Evolutionary conservation across 2,888 invertebrate genomes (phyloP).

Genomic region (Polyommatus iphigenia): DNA sequence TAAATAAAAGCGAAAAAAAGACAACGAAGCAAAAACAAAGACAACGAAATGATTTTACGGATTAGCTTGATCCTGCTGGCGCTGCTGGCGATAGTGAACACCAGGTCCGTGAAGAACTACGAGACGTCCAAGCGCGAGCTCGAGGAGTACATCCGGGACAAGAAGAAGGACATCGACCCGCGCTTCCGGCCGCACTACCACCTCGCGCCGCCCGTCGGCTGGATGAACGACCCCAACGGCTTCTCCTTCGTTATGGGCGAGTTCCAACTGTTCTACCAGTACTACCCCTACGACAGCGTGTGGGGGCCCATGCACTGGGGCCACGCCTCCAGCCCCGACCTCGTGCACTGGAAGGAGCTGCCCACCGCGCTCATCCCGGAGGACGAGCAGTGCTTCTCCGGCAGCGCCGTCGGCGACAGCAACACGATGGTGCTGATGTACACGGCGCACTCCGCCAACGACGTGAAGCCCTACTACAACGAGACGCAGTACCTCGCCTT

Average conservation of each 20-base stretch:
- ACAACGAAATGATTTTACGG: constrained; percentile 39
- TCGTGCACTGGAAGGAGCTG: constrained; percentile 72
- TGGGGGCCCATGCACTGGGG: constrained; percentile 81
- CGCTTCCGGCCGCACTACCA: constrained; percentile 66
- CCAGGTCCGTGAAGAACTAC: constrained; percentile 45
- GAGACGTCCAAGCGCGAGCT: constrained; percentile 48
- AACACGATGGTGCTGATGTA: constrained; percentile 65
- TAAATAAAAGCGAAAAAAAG: background rate
- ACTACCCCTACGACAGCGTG: constrained; percentile 67
- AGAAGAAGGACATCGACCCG: constrained; percentile 57
- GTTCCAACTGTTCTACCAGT: constrained; percentile 79
- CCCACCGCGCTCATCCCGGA: constrained; percentile 75
- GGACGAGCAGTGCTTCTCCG: constrained; percentile 69
- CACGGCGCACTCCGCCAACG: constrained; percentile 54
- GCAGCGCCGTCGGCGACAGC: constrained; percentile 66
- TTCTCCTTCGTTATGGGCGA: constrained; percentile 73
- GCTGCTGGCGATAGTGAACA: constrained; percentile 44
- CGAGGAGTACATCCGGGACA: constrained; percentile 60
- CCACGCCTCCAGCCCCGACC: constrained; percentile 67
- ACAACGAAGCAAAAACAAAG: constrained; percentile 31
- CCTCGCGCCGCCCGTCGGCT: constrained; percentile 69
- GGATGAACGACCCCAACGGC: constrained; percentile 82
- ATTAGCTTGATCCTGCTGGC: constrained; percentile 43
- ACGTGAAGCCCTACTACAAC: constrained; percentile 56
- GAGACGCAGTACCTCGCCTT: constrained; percentile 67